Conservation (phyloP, 1,140 invertebrate genomes). For the Drosophila ogumai region DNA sequence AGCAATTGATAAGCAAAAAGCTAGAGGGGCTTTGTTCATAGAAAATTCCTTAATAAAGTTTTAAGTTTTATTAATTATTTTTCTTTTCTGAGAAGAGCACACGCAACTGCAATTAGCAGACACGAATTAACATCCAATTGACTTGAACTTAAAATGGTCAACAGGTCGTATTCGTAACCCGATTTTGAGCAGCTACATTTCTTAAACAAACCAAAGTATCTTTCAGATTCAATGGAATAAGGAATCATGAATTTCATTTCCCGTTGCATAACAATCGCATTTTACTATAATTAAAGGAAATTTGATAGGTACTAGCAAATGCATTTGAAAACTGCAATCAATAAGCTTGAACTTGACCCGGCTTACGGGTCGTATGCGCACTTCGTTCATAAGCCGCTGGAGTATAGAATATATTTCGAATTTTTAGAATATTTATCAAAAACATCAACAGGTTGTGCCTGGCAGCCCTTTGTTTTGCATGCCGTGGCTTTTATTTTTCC, state of each 20-base stretch:
- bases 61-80: slow-evolving; percentile 1
- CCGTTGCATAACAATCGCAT: neutral
- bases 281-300: neutral
- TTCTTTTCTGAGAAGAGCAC: neutral
- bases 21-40: neutral
- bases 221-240: neutral
- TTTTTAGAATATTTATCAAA: slow-evolving; percentile 16
- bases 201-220: neutral
- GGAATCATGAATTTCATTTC: no score
- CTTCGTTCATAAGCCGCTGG: neutral
- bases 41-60: neutral
- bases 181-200: neutral
- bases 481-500: neutral
- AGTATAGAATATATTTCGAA: neutral
- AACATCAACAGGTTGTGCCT: slow-evolving; percentile 15
- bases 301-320: neutral
- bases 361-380: slow-evolving; percentile 13
- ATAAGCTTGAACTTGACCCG: slow-evolving; percentile 8
- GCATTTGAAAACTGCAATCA: slow-evolving; percentile 9
- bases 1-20: neutral
- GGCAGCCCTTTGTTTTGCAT: slow-evolving; percentile 25
- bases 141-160: slow-evolving; percentile 3
- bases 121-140: slow-evolving; percentile 15
- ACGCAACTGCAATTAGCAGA: slow-evolving; percentile 18
- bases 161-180: slow-evolving; percentile 14